Conservation (phyloP, 1,140 invertebrate species). For the Conopomorpha cramerella region DNA sequence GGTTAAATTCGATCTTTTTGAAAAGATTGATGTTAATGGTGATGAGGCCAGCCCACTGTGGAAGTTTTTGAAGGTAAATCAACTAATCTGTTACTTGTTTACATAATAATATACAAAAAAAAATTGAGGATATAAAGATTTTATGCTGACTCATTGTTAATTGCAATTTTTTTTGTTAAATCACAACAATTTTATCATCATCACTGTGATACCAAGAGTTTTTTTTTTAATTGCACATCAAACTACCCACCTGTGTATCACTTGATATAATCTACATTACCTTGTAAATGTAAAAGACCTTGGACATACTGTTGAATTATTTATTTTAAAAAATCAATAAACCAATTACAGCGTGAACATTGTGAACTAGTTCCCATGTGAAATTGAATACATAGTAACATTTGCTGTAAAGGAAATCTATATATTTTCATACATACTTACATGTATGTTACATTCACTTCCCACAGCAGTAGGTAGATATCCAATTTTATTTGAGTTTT, state of each 20-base stretch:
- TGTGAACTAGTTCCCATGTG: no score
- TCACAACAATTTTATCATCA: not conserved
- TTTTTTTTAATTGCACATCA: no score
- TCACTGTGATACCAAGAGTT: not conserved
- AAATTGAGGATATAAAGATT: not conserved
- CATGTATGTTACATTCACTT: no score
- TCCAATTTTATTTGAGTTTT: not conserved
- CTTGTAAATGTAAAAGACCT: no score
- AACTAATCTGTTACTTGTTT: conserved; percentile 6
- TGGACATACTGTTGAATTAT: no score
- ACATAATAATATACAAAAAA: not conserved
- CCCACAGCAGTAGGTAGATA: no score
- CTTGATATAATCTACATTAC: no score
- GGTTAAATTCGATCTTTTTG: conserved; percentile 77
- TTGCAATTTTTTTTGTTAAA: not conserved
- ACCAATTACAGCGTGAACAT: no score
- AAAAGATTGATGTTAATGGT: conserved; percentile 89
- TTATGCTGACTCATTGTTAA: not conserved
- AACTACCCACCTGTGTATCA: no score
- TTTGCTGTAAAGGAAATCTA: not conserved
- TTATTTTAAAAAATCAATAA: no score
- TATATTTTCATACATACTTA: not conserved
- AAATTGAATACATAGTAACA: not conserved
- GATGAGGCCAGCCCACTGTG: conserved; percentile 83
- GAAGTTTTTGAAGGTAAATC: conserved; percentile 78